Conservation (phyloP, 1,140 invertebrate species). For the Pseudomyrmex cubaensis region DNA sequence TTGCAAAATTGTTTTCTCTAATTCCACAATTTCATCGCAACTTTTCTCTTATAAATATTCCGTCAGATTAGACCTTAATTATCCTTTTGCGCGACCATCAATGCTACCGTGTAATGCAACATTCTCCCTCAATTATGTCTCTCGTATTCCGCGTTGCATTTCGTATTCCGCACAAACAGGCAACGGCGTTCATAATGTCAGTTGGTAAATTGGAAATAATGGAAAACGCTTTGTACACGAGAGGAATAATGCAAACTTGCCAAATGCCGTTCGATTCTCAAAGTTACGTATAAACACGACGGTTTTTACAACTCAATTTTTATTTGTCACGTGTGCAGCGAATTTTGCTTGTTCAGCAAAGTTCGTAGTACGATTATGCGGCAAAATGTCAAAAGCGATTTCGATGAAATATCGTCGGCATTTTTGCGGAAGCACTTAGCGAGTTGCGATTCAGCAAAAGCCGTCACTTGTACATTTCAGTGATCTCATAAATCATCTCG, state of each 20-base stretch:
- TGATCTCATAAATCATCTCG: background rate
- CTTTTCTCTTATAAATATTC: conserved; percentile 54
- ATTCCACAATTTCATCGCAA: conserved; percentile 32
- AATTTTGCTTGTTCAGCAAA: background rate
- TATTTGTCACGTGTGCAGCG: conserved; percentile 10
- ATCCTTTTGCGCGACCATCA: background rate
- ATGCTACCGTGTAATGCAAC: conserved; percentile 5
- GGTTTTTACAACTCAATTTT: conserved; percentile 12
- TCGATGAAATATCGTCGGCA: conserved; percentile 1
- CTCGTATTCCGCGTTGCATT: conserved; percentile 12
- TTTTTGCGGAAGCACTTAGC: conserved; percentile 63
- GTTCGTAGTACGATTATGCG: conserved; percentile 2
- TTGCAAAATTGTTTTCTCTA: conserved; percentile 39
- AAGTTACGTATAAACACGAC: conserved; percentile 4
- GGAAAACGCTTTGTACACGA: conserved; percentile 14
- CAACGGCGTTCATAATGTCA: background rate
- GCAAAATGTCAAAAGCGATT: conserved; percentile 12
- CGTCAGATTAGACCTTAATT: conserved; percentile 17
- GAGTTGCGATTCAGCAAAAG: conserved; percentile 52
- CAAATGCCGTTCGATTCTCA: background rate
- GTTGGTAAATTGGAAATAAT: conserved; percentile 25
- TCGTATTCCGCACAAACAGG: conserved; percentile 6
- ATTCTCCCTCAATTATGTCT: conserved; percentile 21
- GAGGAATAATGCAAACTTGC: conserved; percentile 6
- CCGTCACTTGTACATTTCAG: conserved; percentile 34